phyloP scores from a whole-genome alignment of 2,888 invertebrate species.

The Hololepta plana region DNA sequence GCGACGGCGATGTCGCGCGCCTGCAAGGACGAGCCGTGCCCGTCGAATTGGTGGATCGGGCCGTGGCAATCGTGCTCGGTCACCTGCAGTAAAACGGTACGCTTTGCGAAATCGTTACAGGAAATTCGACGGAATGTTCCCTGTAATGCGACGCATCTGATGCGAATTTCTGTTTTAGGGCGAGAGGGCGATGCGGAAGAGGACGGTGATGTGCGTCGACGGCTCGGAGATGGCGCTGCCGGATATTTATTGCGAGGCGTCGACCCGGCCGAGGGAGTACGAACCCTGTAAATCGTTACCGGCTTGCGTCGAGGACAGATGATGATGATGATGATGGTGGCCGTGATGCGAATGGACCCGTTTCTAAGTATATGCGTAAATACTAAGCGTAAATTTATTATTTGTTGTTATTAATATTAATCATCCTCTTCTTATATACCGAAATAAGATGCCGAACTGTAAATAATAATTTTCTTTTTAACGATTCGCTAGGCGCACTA shows the following conservation, averaged over 20 bases:
- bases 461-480: too few species aligned
- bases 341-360: background rate
- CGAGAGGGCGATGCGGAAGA: constrained; percentile 39
- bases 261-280: constrained; percentile 44
- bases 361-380: too few species aligned
- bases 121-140: too few species aligned
- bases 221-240: constrained; percentile 57
- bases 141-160: too few species aligned
- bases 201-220: constrained; percentile 60
- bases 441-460: too few species aligned
- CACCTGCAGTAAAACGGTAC: constrained; percentile 34
- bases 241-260: constrained; percentile 50
- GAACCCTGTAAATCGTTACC: constrained; percentile 42
- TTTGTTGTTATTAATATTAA: too few species aligned
- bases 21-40: constrained; percentile 48
- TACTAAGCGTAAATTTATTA: too few species aligned
- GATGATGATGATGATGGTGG: constrained; percentile 9
- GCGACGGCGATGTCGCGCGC: constrained; percentile 35
- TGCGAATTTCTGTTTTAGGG: too few species aligned
- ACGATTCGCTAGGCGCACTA: too few species aligned
- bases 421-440: too few species aligned
- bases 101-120: too few species aligned
- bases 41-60: constrained; percentile 73
- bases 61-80: constrained; percentile 72
- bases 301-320: constrained; percentile 22